phyloP scores from a whole-genome alignment of 2,797 vertebrate species.

The Hipposideros larvatus region DNA sequence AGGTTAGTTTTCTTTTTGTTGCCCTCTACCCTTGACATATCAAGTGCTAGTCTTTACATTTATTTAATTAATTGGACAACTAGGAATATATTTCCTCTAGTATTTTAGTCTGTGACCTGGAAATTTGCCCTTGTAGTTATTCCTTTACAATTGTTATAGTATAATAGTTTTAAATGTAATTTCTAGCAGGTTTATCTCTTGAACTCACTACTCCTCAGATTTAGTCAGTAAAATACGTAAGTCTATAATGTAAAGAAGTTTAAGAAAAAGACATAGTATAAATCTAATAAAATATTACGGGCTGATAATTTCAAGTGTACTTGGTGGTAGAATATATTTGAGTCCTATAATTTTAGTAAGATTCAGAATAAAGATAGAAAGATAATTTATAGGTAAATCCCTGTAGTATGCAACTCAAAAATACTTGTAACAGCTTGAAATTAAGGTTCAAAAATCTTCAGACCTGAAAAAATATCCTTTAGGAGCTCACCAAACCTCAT shows the following conservation, averaged over 20 bases:
- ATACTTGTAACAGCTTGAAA: slow-evolving; percentile 54
- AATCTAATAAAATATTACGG: not conserved
- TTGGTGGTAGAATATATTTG: not conserved
- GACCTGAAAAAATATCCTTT: not conserved
- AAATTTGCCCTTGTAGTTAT: not conserved
- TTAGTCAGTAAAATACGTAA: slow-evolving; percentile 14
- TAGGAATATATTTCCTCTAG: slow-evolving; percentile 73
- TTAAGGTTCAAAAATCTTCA: slow-evolving; percentile 1
- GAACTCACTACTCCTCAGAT: not conserved
- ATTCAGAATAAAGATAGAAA: slow-evolving; percentile 44
- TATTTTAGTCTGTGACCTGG: slow-evolving; percentile 44
- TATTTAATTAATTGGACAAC: slow-evolving; percentile 72
- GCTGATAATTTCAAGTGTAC: slow-evolving; percentile 7
- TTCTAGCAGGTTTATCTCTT: not conserved
- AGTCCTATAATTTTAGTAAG: slow-evolving; percentile 5
- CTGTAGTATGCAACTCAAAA: not conserved
- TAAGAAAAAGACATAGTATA: slow-evolving; percentile 7
- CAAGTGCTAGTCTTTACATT: slow-evolving; percentile 64
- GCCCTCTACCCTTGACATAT: not conserved
- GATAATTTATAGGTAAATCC: not conserved
- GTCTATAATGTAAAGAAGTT: slow-evolving; percentile 32
- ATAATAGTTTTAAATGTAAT: slow-evolving; percentile 43
- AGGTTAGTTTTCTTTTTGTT: not conserved
- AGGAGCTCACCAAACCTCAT: not conserved
- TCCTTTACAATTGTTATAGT: not conserved